Percentiles rank a stretch among this genome's conserved stretches.
phyloP scores from a whole-genome alignment of 2,888 invertebrate species.

The Petrolisthes manimaculis region DNA sequence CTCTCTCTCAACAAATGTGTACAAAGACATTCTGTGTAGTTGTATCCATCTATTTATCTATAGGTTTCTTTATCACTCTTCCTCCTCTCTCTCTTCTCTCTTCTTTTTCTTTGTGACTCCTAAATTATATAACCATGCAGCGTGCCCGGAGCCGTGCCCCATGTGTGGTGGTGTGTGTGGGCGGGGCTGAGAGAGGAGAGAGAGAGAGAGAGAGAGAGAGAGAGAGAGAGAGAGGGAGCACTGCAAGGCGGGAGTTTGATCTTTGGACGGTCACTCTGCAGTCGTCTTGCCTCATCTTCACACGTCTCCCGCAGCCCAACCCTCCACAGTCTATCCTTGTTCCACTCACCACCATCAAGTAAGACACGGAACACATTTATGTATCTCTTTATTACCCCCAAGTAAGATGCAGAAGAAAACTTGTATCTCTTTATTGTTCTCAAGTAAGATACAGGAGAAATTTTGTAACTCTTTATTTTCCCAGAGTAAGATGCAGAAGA shows the following conservation, averaged over 20 bases:
- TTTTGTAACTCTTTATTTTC: too few species aligned
- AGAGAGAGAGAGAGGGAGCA: neutral
- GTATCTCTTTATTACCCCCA: too few species aligned
- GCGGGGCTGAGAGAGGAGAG: neutral
- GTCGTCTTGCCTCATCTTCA: neutral
- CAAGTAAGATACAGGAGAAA: too few species aligned
- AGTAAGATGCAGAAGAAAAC: too few species aligned
- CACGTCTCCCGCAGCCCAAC: neutral
- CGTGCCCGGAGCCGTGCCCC: too few species aligned
- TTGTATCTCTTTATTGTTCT: too few species aligned
- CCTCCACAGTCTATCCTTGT: too few species aligned
- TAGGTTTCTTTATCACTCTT: neutral
- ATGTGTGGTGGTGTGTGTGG: neutral
- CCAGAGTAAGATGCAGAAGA: too few species aligned
- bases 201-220: neutral
- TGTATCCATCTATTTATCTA: neutral
- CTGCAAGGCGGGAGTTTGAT: neutral
- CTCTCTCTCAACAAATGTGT: neutral
- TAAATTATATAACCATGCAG: too few species aligned
- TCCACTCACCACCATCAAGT: too few species aligned
- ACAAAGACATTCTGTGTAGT: neutral
- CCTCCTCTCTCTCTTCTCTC: neutral
- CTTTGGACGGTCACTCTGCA: neutral
- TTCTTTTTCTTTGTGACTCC: neutral
- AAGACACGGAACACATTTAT: too few species aligned